A percentile compares a stretch with the other conserved stretches of the same genome.
Conservation (phyloP, 2,113 vertebrate species). For the Anhinga rufa region DNA sequence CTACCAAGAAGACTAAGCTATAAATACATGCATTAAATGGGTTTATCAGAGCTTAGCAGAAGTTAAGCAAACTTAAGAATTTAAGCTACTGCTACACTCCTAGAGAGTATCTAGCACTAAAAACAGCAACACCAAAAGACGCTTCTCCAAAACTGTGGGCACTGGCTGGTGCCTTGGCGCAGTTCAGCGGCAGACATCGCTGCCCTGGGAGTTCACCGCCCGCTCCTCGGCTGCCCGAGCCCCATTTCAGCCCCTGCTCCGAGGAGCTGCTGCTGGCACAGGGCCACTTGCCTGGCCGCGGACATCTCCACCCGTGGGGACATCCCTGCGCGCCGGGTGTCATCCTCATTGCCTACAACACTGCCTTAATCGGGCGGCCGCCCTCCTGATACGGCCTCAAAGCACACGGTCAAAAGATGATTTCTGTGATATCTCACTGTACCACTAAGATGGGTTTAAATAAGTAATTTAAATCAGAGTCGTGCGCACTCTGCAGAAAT, state of each 20-base stretch:
- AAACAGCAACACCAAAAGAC: neutral
- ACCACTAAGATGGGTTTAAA: neutral
- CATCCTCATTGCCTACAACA: rapidly evolving
- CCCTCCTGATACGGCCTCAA: neutral
- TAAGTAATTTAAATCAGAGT: neutral
- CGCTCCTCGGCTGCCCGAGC: too few species aligned
- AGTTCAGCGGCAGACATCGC: neutral
- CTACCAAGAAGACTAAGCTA: neutral
- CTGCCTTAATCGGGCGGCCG: rapidly evolving
- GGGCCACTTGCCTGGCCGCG: neutral
- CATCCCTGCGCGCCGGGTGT: rapidly evolving
- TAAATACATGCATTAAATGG: neutral
- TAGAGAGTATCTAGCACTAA: neutral
- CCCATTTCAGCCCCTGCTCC: too few species aligned
- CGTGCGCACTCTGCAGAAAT: neutral
- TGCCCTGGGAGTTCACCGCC: neutral
- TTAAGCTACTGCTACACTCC: neutral
- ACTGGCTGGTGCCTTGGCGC: neutral
- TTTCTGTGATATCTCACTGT: neutral
- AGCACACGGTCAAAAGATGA: rapidly evolving
- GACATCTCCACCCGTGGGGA: neutral
- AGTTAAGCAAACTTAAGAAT: neutral
- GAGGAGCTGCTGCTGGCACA: neutral
- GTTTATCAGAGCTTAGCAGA: neutral
- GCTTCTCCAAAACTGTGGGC: neutral